These are phyloP conservation scores for Ceyx erithaca DNA, from an alignment of 2,797 vertebrate species.

Conservation along the genomic window DNA sequence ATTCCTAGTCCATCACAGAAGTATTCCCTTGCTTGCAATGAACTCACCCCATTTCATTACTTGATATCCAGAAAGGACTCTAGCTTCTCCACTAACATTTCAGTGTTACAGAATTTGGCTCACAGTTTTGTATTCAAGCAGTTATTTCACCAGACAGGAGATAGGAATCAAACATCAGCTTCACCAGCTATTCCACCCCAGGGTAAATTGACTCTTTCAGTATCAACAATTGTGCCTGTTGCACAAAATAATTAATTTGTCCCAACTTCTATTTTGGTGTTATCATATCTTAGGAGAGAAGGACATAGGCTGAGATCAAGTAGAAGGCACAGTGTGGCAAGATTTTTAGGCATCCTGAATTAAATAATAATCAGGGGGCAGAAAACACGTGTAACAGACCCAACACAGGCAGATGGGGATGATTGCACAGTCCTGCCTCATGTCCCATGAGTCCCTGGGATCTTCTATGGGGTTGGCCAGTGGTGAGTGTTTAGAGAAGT, in stretches of 20 bases:
- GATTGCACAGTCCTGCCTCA: background rate
- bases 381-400: background rate
- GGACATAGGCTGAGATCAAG: background rate
- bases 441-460: accelerated
- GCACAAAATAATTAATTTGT: background rate
- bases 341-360: background rate
- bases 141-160: background rate
- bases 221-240: background rate
- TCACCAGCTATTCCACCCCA: accelerated
- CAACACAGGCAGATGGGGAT: accelerated
- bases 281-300: background rate
- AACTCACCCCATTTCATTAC: background rate
- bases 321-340: background rate
- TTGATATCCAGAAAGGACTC: background rate
- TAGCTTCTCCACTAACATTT: background rate
- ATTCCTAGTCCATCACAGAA: background rate
- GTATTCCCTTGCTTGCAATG: background rate
- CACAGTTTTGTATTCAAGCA: background rate
- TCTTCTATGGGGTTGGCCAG: background rate
- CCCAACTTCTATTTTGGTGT: background rate
- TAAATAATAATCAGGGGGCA: background rate
- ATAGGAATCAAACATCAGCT: background rate
- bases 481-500: background rate
- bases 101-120: background rate
- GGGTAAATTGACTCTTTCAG: background rate